These are phyloP conservation scores for Eubasilissa splendida DNA, from an alignment of 2,888 invertebrate genomes.

Conservation along the genomic window DNA sequence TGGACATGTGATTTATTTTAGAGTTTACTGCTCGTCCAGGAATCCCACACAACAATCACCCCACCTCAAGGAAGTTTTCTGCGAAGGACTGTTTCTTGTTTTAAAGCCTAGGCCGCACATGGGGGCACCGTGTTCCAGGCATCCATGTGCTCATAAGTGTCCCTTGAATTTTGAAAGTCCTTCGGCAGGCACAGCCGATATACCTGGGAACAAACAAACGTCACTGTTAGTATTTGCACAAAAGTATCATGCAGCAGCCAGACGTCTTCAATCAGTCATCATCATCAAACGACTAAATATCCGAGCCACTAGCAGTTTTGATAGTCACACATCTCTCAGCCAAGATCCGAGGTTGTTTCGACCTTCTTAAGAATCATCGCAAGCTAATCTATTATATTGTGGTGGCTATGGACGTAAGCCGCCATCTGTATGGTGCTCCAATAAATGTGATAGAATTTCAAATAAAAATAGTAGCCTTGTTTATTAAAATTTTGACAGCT, in stretches of 20 bases:
- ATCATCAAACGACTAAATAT: no score
- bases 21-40: neutral
- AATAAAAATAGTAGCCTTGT: no score
- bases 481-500: no score
- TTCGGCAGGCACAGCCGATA: conserved; percentile 3
- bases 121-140: conserved; percentile 75
- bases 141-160: conserved; percentile 61
- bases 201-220: conserved; percentile 24
- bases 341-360: no score
- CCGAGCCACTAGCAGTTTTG: no score
- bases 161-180: conserved; percentile 54
- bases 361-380: no score
- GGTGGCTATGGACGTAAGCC: no score
- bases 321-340: no score
- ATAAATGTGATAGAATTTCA: no score
- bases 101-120: conserved; percentile 97
- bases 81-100: conserved; percentile 96
- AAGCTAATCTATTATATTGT: no score
- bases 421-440: no score
- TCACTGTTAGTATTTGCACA: neutral
- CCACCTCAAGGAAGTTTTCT: conserved; percentile 97
- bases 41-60: conserved; percentile 85
- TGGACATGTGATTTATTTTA: conserved; percentile 3
- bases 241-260: neutral
- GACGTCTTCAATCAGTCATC: no score